phyloP scores from a whole-genome alignment of 1,140 invertebrate genomes.

The Cyphomyrmex costatus region DNA sequence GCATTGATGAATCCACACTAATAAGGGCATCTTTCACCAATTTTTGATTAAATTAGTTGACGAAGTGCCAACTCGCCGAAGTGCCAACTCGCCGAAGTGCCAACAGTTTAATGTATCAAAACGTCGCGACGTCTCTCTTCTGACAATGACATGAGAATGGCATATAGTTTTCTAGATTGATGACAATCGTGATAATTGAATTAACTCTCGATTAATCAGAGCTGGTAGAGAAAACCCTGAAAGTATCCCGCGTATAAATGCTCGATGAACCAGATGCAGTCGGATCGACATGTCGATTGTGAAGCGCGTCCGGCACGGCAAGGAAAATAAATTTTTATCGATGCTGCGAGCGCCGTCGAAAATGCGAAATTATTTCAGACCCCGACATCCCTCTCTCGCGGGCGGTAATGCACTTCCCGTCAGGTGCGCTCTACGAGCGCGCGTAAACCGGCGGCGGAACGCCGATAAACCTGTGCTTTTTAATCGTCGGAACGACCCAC shows the following conservation, averaged over 20 bases:
- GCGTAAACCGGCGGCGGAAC: conserved; percentile 49
- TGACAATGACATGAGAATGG: too few relatives aligned
- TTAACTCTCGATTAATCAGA: too few relatives aligned
- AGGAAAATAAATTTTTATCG: conserved; percentile 77
- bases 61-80: too few relatives aligned
- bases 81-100: too few relatives aligned
- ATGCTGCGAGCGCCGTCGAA: conserved; percentile 38
- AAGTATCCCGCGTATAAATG: neutral
- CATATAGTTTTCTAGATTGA: too few relatives aligned
- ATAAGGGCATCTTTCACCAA: neutral
- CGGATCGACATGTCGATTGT: neutral
- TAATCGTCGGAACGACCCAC: conserved; percentile 64
- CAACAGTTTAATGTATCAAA: too few relatives aligned
- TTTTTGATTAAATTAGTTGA: too few relatives aligned
- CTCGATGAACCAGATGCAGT: neutral
- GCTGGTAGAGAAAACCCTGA: too few relatives aligned
- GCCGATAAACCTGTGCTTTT: conserved; percentile 74
- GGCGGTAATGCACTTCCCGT: conserved; percentile 74
- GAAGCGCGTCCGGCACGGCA: conserved; percentile 39
- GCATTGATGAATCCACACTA: neutral
- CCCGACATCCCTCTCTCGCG: conserved; percentile 35
- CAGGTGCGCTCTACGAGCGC: conserved; percentile 74
- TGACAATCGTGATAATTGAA: too few relatives aligned
- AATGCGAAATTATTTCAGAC: conserved; percentile 76
- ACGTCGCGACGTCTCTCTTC: too few relatives aligned